Evolutionary conservation across 2,113 vertebrate species (phyloP).

Genomic region (Apodemus speciosus): DNA sequence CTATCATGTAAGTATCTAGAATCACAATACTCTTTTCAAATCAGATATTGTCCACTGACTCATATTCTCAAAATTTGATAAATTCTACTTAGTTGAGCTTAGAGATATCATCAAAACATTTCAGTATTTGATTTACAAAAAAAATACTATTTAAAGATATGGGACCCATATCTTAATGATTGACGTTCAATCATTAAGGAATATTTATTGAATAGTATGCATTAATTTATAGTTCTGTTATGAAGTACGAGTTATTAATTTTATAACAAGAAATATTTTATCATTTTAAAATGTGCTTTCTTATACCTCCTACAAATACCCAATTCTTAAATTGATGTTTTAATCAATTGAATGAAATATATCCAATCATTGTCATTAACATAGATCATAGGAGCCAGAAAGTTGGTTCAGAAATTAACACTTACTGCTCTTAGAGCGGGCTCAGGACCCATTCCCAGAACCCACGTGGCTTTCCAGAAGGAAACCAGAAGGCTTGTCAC

Average conservation of each 20-base stretch:
- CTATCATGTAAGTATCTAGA: neutral
- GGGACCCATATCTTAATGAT: neutral
- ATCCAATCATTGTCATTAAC: neutral
- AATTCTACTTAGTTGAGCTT: constrained; percentile 1
- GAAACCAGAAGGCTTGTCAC: neutral
- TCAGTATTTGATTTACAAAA: neutral
- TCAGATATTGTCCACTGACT: neutral
- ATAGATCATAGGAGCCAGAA: neutral
- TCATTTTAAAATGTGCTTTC: neutral
- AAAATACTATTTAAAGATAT: constrained; percentile 47
- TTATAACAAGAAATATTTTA: neutral
- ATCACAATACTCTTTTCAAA: neutral
- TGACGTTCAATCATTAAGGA: neutral
- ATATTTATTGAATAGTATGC: neutral
- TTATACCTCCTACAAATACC: neutral
- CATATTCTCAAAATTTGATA: neutral
- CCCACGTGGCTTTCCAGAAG: neutral
- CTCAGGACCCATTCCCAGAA: neutral
- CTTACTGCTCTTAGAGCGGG: neutral
- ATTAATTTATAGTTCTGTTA: neutral
- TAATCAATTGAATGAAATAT: neutral
- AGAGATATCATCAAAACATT: neutral
- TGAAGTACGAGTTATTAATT: neutral
- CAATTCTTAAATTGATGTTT: neutral
- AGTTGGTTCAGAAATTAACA: neutral